Percentiles rank a stretch among this genome's conserved stretches.
phyloP scores from a whole-genome alignment of 2,113 vertebrate species.

The Varanus salvator region DNA sequence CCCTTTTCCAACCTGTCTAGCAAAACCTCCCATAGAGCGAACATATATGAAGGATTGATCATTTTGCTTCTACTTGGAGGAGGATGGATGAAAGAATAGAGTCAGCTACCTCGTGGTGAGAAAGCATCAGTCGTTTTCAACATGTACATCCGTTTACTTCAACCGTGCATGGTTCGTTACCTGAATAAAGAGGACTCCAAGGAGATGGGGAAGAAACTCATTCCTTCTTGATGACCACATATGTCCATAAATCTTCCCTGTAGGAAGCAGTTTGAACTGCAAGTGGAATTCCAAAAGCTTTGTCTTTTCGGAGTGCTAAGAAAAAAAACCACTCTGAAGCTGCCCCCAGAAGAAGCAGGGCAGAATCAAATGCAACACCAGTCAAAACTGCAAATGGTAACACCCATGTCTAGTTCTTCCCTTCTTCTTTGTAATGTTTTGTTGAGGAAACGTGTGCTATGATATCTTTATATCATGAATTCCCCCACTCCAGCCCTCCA shows the following conservation, averaged over 20 bases:
- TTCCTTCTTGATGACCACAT: conserved; percentile 9
- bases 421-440: neutral
- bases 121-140: conserved; percentile 7
- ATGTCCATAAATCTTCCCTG: conserved; percentile 8
- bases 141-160: neutral
- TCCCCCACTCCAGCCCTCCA: neutral
- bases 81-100: neutral
- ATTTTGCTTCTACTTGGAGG: neutral
- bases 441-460: neutral
- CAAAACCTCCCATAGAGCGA: neutral
- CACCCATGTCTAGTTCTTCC: neutral
- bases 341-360: neutral
- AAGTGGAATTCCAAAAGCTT: conserved; percentile 13
- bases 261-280: neutral
- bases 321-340: neutral
- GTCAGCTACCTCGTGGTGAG: neutral
- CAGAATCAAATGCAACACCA: neutral
- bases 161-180: conserved; percentile 4
- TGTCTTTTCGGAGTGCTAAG: neutral
- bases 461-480: neutral
- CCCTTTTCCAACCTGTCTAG: neutral
- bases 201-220: conserved; percentile 18
- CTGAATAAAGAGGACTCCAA: conserved; percentile 19
- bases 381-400: neutral
- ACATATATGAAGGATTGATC: neutral